Evolutionary conservation across 2,888 invertebrate genomes (phyloP), one percentile per base, ranked within the genome.

Genomic region (Unio delphinus): DNA sequence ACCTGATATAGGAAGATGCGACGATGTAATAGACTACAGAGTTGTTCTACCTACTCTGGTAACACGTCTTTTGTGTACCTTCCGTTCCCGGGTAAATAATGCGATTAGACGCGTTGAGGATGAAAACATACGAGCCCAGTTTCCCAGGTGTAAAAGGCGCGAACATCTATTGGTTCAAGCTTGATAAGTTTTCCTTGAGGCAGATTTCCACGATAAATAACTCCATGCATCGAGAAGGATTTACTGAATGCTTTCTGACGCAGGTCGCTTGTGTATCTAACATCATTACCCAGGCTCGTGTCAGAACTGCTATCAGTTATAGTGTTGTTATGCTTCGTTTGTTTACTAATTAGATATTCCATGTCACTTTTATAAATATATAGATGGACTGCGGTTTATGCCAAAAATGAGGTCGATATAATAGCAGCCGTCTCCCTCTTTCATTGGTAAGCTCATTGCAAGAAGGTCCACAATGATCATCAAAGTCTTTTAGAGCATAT

Each of bases 361-460:
- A 86, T 89, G 68, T 89, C 89, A 56, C 80, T 73, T 67, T 82
- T 80, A 76, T 89, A 89, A 30, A 68, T 67, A 23, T 74, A 45
- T 3, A 89, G 89, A 67, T 88, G 86, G 34, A 91, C 87, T 82
- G 91, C 90, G 81, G 91, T 91, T 90, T 85, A 78, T 91, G 91
- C 91, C 91, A 91, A 20, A 90, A 83, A 23, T 23, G 54, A 91
- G 80, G 78, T 91, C 91, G 75, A 90, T 90, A 79, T 91, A 91
- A 75, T 91, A 91, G 78, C 91, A 91, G 84, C 72, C 86, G 84
- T 78, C 90, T 91, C 64, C 23, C 23, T 23, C 23, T 23, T 23
- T 23, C 23, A 23, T 23, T 23, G 23, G 23, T 23, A 23, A 23
- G 23, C 23, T 23, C 23, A 23, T 23, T 23, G 23, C 23, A 23